These are phyloP conservation scores for Pampusana beccarii DNA, from an alignment of 2,113 vertebrate genomes.

Conservation along the genomic window DNA sequence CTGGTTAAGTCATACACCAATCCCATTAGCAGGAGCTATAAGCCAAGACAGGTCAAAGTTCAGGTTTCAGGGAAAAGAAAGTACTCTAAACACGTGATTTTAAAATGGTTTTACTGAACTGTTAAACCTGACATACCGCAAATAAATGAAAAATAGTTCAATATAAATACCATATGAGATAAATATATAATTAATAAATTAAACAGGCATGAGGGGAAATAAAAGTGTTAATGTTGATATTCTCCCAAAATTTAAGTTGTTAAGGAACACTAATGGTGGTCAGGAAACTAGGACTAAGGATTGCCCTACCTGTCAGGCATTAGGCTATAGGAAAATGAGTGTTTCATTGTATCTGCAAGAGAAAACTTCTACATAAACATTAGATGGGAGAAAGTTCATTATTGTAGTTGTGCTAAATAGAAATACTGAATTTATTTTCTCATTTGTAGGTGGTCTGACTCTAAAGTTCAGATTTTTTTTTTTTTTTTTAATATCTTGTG, in stretches of 20 bases:
- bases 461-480: not conserved
- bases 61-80: not conserved
- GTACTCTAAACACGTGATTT: fast-evolving
- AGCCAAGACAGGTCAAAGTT: not conserved
- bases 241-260: not conserved
- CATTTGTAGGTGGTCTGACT: not conserved
- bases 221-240: not conserved
- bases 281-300: not conserved
- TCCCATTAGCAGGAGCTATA: not conserved
- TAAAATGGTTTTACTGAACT: not conserved
- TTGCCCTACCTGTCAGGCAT: not conserved
- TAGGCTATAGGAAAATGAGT: not conserved
- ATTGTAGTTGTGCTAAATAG: not conserved
- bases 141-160: not conserved
- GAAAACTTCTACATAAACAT: not conserved
- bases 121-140: fast-evolving
- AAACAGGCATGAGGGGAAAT: not conserved
- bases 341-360: not conserved
- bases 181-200: not conserved
- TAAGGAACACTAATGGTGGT: not conserved
- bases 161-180: not conserved
- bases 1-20: not conserved
- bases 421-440: not conserved
- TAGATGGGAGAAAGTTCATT: not conserved
- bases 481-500: not conserved